Base-by-base conservation (phyloP, 2,797 vertebrate species). In the Miichthys miiuy region DNA sequence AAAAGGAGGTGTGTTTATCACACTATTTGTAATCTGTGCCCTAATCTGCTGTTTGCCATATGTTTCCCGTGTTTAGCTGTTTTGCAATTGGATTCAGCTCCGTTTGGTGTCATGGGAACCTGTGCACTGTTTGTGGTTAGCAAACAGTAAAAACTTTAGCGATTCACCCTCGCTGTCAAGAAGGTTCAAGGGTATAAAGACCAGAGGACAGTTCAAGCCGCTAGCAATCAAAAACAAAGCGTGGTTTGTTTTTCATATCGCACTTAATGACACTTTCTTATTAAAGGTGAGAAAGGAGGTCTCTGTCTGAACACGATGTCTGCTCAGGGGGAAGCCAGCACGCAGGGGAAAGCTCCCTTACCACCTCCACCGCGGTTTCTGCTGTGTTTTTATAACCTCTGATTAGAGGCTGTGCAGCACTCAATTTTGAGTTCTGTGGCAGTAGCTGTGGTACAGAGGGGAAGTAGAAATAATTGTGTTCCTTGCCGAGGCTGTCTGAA, bases 381-480 rank as follows among this genome's bases (percentile, higher is more conserved):
- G 84, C 87, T 83, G 83, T 92, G 93, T 93, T 92, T 92, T 92
- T 91, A 93, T 94, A 93, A 93, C 94, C 95, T 93, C 90, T 94
- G 92, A 94, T 95, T 95, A 94, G 90, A 92, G 81, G 81, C 88
- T 89, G 88, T 75, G 89, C 91, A 86, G 87, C 87, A 90, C 92
- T 95, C 91, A 89, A 91, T 93, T 94, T 85, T 85, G 81, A 92
- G 88, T 90, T 92, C 82, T 85, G 83, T 87, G 88, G 88, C 89
- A 84, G 90, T 86, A 73, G 80, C 82, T 55, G 75, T 57, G 84
- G 76, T 91, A 85, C 86, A 90, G 87, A 88, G 86, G 88, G 87
- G 87, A 86, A 94, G 90, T 78, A 81, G 82, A 93, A 94, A 94
- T 95, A 95, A 95, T 94, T 95, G 94, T 91, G 90, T 91, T 94